Percentiles rank a stretch among this genome's conserved stretches.
These are phyloP conservation scores for Allolobophora icterica DNA, from an alignment of 2,888 invertebrate species.

Conservation along the genomic window DNA sequence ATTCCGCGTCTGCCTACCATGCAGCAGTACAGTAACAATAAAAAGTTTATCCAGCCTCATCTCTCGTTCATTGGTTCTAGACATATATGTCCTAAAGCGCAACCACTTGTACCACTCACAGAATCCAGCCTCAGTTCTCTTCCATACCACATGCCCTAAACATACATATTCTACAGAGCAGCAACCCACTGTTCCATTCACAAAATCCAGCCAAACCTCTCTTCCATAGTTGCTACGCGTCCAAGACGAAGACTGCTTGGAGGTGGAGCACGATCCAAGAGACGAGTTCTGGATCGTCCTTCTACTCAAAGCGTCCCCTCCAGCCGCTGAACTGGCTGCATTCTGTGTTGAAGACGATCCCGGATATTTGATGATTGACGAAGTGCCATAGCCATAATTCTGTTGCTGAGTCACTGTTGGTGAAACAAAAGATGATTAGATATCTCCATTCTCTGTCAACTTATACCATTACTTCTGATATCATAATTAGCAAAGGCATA, in stretches of 20 bases:
- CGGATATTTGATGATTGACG: constrained; percentile 26
- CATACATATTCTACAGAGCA: not conserved
- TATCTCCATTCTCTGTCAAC: not conserved
- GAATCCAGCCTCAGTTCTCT: too few relatives aligned
- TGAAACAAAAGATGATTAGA: not conserved
- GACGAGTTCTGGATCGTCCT: constrained; percentile 12
- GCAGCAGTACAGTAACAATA: not conserved
- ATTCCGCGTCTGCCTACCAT: not conserved
- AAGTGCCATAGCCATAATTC: not conserved
- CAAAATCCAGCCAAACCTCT: not conserved
- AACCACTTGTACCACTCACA: too few relatives aligned
- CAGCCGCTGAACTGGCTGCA: not conserved
- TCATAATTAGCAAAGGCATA: too few relatives aligned
- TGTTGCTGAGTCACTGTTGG: constrained; percentile 12
- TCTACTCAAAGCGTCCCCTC: not conserved
- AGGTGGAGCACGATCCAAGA: not conserved
- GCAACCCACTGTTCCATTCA: not conserved
- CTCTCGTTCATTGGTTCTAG: too few relatives aligned
- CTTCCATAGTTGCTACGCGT: constrained; percentile 12
- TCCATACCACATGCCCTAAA: too few relatives aligned
- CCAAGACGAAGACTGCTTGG: constrained; percentile 18
- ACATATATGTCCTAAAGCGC: too few relatives aligned
- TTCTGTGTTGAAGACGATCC: not conserved
- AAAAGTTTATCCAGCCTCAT: too few relatives aligned
- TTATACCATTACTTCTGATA: not conserved